Percentiles rank a stretch among this genome's conserved stretches.
Evolutionary conservation across 2,888 invertebrate genomes (phyloP).

Genomic region (Lithophane socia): DNA sequence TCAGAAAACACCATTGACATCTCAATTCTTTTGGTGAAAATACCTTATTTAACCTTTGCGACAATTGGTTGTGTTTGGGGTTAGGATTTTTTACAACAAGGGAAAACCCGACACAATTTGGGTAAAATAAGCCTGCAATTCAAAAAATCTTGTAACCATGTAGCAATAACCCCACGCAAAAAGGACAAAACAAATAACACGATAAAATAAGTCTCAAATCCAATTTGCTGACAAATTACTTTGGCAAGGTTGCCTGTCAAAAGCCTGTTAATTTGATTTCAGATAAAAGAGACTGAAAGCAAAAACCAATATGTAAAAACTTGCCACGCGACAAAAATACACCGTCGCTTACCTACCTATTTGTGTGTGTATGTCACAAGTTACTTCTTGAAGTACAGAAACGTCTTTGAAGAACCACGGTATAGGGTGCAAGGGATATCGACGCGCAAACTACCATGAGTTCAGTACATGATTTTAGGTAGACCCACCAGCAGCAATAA

Average conservation of each 20-base stretch:
- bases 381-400: not conserved
- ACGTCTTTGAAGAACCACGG: not conserved
- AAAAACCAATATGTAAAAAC: slow-evolving; percentile 26
- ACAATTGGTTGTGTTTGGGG: not conserved
- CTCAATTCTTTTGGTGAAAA: not conserved
- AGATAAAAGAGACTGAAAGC: slow-evolving; percentile 41
- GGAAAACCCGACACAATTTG: not conserved
- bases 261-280: slow-evolving; percentile 51
- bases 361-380: no score
- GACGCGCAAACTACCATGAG: no score
- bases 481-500: no score
- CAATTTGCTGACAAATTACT: slow-evolving; percentile 58
- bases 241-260: slow-evolving; percentile 53
- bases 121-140: not conserved
- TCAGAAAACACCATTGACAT: not conserved
- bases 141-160: not conserved
- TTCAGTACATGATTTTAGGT: no score
- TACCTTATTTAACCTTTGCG: not conserved
- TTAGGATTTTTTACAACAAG: not conserved
- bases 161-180: slow-evolving; percentile 21
- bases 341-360: no score
- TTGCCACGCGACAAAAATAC: slow-evolving; percentile 12
- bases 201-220: slow-evolving; percentile 42
- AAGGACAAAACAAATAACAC: slow-evolving; percentile 38
- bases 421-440: no score